These are phyloP conservation scores for Temnothorax rugatulus DNA, from an alignment of 2,888 invertebrate genomes.

Conservation along the genomic window DNA sequence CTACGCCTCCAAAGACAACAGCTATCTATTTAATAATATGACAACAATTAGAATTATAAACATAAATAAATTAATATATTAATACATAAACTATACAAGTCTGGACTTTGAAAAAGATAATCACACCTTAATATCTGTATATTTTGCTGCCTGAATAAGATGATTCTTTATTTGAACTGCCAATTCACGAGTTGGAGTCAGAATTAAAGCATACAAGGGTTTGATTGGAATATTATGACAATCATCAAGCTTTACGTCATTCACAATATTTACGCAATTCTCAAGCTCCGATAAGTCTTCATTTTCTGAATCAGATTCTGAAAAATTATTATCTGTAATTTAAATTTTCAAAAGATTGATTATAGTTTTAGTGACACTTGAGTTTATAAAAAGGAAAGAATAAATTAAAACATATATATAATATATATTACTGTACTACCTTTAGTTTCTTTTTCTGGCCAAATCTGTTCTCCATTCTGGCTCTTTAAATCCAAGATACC, in stretches of 20 bases:
- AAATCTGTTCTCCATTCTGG: constrained; percentile 77
- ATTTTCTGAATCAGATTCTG: constrained; percentile 84
- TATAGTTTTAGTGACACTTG: not conserved
- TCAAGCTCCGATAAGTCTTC: constrained; percentile 67
- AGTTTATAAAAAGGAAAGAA: not conserved
- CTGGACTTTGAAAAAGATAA: not conserved
- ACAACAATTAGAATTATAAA: constrained; percentile 4
- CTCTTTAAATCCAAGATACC: constrained; percentile 92
- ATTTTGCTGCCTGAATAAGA: constrained; percentile 92
- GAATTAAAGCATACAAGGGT: constrained; percentile 93
- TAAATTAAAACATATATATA: not conserved
- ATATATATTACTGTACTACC: not conserved
- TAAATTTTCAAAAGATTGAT: not conserved
- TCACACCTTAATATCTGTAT: constrained; percentile 90
- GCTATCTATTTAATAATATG: constrained; percentile 87
- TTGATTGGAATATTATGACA: constrained; percentile 82
- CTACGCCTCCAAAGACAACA: constrained; percentile 97
- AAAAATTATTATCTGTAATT: constrained; percentile 39
- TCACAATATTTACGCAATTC: constrained; percentile 88
- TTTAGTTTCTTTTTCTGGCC: constrained; percentile 53
- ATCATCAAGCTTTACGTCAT: constrained; percentile 86
- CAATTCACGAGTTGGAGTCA: constrained; percentile 98
- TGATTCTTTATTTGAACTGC: constrained; percentile 98
- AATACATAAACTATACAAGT: not conserved
- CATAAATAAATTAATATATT: too few species aligned